A percentile compares a stretch with the other conserved stretches of the same genome.
Evolutionary conservation across 2,113 vertebrate species (phyloP).

Genomic region (Columbina picui): DNA sequence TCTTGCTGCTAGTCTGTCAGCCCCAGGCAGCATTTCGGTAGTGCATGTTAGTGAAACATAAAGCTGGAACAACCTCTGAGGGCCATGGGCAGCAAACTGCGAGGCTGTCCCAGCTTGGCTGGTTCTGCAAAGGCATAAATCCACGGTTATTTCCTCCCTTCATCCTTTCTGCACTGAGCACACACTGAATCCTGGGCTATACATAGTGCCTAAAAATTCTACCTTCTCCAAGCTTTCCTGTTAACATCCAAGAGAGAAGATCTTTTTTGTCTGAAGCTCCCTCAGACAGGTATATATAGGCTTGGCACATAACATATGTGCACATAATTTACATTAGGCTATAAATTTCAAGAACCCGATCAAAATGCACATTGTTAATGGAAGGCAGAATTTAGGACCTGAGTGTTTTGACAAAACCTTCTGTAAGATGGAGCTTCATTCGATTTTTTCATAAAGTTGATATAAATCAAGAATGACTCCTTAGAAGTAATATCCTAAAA

Average conservation of each 20-base stretch:
- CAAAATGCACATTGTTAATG: background rate
- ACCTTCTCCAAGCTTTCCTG: background rate
- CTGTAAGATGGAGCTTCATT: background rate
- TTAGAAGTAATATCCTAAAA: background rate
- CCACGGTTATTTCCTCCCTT: background rate
- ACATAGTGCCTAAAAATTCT: background rate
- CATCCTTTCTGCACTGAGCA: background rate
- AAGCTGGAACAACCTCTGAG: background rate
- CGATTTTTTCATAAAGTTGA: background rate
- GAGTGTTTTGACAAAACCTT: background rate
- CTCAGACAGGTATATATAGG: background rate
- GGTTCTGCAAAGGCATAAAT: constrained; percentile 1
- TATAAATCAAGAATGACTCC: background rate
- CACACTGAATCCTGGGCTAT: background rate
- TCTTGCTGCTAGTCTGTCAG: background rate
- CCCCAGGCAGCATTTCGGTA: background rate
- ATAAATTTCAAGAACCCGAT: background rate
- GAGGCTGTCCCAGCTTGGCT: background rate
- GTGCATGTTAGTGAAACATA: background rate
- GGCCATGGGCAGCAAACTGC: background rate
- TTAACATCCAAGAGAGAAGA: background rate
- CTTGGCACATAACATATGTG: background rate
- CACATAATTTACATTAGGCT: background rate
- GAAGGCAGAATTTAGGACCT: background rate
- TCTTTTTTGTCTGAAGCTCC: background rate